phyloP scores from a whole-genome alignment of 2,113 vertebrate species.

The Promerops cafer region DNA sequence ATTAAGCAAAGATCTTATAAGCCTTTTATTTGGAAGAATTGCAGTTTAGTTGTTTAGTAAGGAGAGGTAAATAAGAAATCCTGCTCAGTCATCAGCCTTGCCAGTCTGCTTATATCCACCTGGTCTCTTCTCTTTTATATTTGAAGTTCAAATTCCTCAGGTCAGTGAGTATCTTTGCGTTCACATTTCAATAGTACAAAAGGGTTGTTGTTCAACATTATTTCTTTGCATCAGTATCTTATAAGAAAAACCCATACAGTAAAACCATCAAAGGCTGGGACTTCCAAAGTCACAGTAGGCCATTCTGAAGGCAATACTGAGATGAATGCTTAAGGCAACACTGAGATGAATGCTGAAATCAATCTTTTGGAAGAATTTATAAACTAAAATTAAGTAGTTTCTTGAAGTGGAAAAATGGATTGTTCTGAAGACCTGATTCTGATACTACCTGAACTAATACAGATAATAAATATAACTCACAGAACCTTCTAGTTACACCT shows the following conservation, averaged over 20 bases:
- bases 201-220: not conserved
- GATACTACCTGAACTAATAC: fast-evolving
- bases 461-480: not conserved
- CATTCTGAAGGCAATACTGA: not conserved
- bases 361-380: not conserved
- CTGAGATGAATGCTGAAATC: not conserved
- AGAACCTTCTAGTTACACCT: not conserved
- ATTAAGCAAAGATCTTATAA: not conserved
- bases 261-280: not conserved
- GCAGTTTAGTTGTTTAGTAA: not conserved
- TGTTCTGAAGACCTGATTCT: not conserved
- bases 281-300: not conserved
- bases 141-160: not conserved
- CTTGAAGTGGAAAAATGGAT: not conserved
- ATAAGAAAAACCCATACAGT: not conserved
- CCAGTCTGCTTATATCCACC: not conserved
- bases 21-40: not conserved
- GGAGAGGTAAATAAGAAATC: not conserved
- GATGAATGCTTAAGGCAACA: not conserved
- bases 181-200: not conserved
- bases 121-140: not conserved
- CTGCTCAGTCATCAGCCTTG: not conserved
- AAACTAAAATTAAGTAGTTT: not conserved
- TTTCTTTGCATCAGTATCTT: not conserved
- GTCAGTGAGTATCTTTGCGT: not conserved